Base-by-base conservation (phyloP, 2,888 invertebrate species). In the Syritta pipiens region DNA sequence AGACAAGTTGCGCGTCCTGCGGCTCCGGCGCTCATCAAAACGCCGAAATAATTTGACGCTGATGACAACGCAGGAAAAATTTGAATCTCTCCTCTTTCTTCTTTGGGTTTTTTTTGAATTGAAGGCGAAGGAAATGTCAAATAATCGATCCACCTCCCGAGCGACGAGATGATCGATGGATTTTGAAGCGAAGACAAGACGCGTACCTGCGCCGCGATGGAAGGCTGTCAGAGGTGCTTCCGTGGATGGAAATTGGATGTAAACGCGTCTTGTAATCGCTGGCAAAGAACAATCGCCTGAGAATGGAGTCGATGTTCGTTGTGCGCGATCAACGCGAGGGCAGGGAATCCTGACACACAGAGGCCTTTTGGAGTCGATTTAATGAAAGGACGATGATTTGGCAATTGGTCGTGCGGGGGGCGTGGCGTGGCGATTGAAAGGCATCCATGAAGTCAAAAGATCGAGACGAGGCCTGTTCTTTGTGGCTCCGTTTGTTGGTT, bases 191-290 rank as follows among this genome's bases (percentile, higher is more conserved):
- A n/a, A n/a, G n/a, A n/a, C n/a, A n/a, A n/a, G n/a, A n/a, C n/a
- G n/a, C n/a, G 17, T 6, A 24, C 35, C 24, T 32, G 62, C 22
- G 60, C 55, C 57, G 40, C 71, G 57, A 46, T 71, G 51, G 71
- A 51, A 57, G 62, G 63, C 63, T 77, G 67, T 67, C 59, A 55
- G 60, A 59, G 63, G 72, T 72, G 77, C 77, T 79, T 79, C 77
- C 72, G 77, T 79, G 60, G 49, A 12, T 12, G 60, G 19, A 22
- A 24, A 42, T 30, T 22, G 22, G 65, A 48, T 71, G 30, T 57
- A 49, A 49, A 30, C 53, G 46, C 42, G 12, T 20, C 53, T 67
- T 79, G 60, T 67, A 72, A 60, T 55, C 20, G 77, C 42, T 59
- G 67, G 32, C 28, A 40, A 60, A 40, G 32, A 72, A 77, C 71